Evolutionary conservation across 2,888 invertebrate species (phyloP), one percentile per base, ranked within the genome.

Genomic region (Holacanthella duospinosa): DNA sequence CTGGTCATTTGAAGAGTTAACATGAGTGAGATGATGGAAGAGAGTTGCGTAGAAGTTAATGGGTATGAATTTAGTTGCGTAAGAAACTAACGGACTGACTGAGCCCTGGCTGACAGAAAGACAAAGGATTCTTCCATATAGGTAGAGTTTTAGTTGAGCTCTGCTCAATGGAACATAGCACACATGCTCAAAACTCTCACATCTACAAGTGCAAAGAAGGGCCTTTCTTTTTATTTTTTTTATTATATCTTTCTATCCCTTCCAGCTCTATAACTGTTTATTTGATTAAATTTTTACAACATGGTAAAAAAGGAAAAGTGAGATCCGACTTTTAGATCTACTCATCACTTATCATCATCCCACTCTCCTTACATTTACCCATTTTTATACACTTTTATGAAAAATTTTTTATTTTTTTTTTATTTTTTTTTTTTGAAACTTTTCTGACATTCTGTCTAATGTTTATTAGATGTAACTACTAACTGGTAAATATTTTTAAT

Each of bases 391-490:
- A 6, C 36, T 36, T 16, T 36, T 36, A 16, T 12, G 9, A 36
- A 36, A 57, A 36, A 36, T 29, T 57, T 57, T 25, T 57, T 26
- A 36, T 29, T 36, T 57, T 57, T 29, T 57, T 57, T 36, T 25
- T 25, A 36, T 36, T 36, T 36, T 36, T 36, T 36, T 6, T 36
- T 36, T 36, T 36, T 36, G 6, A 36, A 36, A 6, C 36, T 36
- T 16, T 16, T 12, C 36, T 36, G 36, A 6, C 36, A 36, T n/a
- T n/a, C 36, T 36, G 16, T 16, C 36, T 6, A 36, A 36, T 36
- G 9, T 16, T n/a, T n/a, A n/a, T 16, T 36, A 12, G 16, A 36
- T 36, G 36, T 16, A 36, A 16, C 16, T 36, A 12, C 16, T 36
- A 12, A 36, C 6, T 36, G 36, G 36, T 16, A 36, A 12, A 6